Evolutionary conservation across 2,797 vertebrate genomes (phyloP), one percentile per base, ranked within the genome.

Genomic region (Cuculus canorus): DNA sequence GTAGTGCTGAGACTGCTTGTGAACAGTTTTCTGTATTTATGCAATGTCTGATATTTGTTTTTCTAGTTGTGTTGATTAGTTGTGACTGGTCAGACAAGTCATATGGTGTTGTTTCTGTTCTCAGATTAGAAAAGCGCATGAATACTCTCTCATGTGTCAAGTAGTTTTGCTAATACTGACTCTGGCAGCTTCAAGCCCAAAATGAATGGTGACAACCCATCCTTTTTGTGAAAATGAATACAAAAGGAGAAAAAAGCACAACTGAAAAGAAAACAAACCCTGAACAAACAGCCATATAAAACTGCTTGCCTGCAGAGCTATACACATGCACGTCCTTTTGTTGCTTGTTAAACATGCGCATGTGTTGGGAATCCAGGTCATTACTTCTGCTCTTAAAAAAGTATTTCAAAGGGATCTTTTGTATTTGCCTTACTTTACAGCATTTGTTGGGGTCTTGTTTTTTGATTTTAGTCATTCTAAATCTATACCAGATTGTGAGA

Each of bases 21-120:
- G 92, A 95, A 92, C 91, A 83, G 79, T 94, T 89, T 94, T 92
- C 69, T 94, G 59, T 94, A 85, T 95, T 96, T 94, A 93, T 93
- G 80, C 69, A 79, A 90, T 76, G 82, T 19, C 84, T 96, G 79
- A 88, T 96, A 96, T 91, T 95, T 95, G 92, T 96, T 95, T 95
- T 92, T 91, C 80, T 94, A 88, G 60, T 86, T 93, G 89, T 92
- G 91, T 86, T 96, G 95, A 93, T 96, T 86, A 96, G 95, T 84
- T 94, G 82, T 93, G 91, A 90, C 96, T 95, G 96, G 93, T 96
- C 95, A 96, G 87, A 95, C 92, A 66, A 96, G 85, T 97, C 93
- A 86, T 94, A 93, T 93, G 95, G 80, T 90, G 82, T 35, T 95
- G 92, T 94, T 96, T 91, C 91, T 96, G 66, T 91, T 96, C 91